Base-by-base conservation (phyloP, 2,113 vertebrate species). In the Perca schrenkii region DNA sequence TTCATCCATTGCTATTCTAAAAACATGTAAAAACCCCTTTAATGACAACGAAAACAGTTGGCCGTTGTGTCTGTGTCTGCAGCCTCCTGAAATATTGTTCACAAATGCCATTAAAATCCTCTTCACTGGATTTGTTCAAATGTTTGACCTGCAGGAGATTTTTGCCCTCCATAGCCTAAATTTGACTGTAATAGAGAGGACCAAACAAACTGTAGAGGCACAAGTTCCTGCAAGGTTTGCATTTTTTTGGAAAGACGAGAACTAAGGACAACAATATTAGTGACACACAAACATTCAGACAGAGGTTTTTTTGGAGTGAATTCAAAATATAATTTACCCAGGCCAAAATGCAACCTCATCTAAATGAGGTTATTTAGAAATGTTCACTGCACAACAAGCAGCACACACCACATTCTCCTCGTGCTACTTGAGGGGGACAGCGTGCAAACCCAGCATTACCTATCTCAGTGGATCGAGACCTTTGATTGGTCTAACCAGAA, bases 321-420 rank as follows among this genome's bases (percentile, higher is more conserved):
- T 70, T 89, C 80, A 91, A 89, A 91, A 82, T 80, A 80, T 84
- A 21, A n/a, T 68, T 86, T 83, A 49, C n/a, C 28, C 72, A 1
- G 74, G 71, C 78, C 84, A 85, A 89, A 91, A 86, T 82, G 88
- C 83, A 91, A 86, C 69, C 76, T 89, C 85, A 84, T 84, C 88
- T 81, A 79, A 89, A 83, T 40, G 66, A 89, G 63, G 74, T 84
- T 82, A 81, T 91, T 84, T 77, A 85, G 63, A 88, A 88, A 80
- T 40, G 56, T 72, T 83, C 83, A 66, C 74, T 13, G 36, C 66
- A 66, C 67, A 79, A 53, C 60, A 19, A 66, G 69, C 56, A 31
- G 70, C 63, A 70, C 63, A 70, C 70, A 65, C 63, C 78, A 80
- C 76, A 78, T 74, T 89, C 74, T 88, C 81, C 69, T 84, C 66